Base-by-base conservation (phyloP, 2,888 invertebrate species). In the Eulithis prunata region DNA sequence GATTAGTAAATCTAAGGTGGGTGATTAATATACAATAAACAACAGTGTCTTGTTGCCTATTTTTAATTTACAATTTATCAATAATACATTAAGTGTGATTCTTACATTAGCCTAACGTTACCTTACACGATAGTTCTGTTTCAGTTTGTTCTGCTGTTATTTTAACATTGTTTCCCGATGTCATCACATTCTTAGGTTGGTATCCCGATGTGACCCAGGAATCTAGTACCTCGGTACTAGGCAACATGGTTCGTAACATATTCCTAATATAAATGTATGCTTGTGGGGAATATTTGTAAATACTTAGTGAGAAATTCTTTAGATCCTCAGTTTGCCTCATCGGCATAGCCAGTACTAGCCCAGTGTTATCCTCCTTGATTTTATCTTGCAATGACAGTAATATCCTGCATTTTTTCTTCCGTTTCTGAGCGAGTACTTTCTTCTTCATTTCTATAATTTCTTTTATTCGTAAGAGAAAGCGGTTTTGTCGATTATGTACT, bases 241-340 rank as follows among this genome's bases (percentile, higher is more conserved):
- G 93, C 69, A 93, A 76, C 80, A 91, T 80, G 3, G 93, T 93
- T 67, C 93, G 78, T 72, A 93, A 78, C 7, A 87, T 87, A 77
- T 93, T 93, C 66, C 93, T 86, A 62, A 88, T 81, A 72, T 93
- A 93, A 69, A 93, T 87, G 59, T 93, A 93, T 0, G 92, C 89
- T 75, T 93, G 93, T 0, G 93, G 93, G 0, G 93, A 92, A 71
- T 91, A 92, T 72, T 90, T 92, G 73, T 93, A 93, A 63, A 92
- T 85, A 75, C 89, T 91, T 28, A 93, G 76, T 0, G 92, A 88
- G 62, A 93, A 93, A 71, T 90, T 91, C 75, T 91, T 92, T 65
- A 91, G 80, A 64, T 93, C 93, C 8, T 91, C 91, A 0, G 93
- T 91, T 46, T 93, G 90, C 68, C 87, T 82, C 60, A 87, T 85